These are phyloP conservation scores for Ctena decussata DNA, from an alignment of 2,888 invertebrate genomes.

Conservation along the genomic window DNA sequence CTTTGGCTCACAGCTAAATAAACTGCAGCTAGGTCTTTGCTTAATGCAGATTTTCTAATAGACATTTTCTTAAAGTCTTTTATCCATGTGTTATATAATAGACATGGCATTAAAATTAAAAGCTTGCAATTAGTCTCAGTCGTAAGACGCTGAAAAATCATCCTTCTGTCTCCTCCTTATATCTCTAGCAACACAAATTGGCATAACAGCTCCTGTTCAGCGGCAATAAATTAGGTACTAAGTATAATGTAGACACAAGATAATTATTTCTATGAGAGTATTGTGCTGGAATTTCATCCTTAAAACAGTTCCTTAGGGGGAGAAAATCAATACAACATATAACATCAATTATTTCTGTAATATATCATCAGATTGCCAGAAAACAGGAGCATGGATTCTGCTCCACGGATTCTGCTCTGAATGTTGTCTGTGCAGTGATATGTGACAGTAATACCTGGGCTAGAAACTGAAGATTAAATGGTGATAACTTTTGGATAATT, in stretches of 20 bases:
- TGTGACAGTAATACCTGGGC: too few relatives aligned
- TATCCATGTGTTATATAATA: too few relatives aligned
- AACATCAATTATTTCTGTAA: conserved; percentile 10
- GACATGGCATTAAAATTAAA: background rate
- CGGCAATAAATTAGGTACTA: background rate
- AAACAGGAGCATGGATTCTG: too few relatives aligned
- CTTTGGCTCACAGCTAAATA: too few relatives aligned
- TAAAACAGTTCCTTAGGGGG: background rate
- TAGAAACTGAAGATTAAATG: too few relatives aligned
- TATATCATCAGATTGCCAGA: conserved; percentile 14
- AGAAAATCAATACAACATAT: conserved; percentile 10
- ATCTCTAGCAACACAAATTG: background rate
- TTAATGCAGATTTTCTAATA: too few relatives aligned
- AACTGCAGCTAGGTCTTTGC: too few relatives aligned
- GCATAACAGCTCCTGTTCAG: background rate
- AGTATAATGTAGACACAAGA: conserved; percentile 11
- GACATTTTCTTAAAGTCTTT: too few relatives aligned
- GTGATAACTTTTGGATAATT: too few relatives aligned
- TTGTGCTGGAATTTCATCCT: conserved; percentile 8
- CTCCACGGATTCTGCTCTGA: too few relatives aligned
- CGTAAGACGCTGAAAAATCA: background rate
- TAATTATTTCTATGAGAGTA: conserved; percentile 8
- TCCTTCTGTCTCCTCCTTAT: background rate
- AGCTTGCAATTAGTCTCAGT: background rate
- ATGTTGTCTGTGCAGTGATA: too few relatives aligned